Evolutionary conservation across 2,888 invertebrate species (phyloP), one percentile per base, ranked within the genome.

Genomic region (Dermolepida albohirtum): DNA sequence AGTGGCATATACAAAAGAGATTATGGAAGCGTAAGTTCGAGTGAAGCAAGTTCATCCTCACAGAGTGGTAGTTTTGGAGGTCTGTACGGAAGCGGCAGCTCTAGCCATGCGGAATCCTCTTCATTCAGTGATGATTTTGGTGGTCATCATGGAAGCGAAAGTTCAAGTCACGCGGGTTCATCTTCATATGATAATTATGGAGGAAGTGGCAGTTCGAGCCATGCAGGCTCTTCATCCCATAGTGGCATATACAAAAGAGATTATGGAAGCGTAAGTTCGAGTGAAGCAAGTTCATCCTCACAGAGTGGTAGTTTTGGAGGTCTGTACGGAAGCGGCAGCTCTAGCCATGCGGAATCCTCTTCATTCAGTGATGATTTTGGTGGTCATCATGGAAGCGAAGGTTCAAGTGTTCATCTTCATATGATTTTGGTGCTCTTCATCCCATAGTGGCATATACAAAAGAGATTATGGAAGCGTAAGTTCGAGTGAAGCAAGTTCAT

Each of bases 171-270:
- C 1, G 34, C 34, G 6, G 34, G 34, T 10, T 34, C 34, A 1
- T 34, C 34, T 5, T 14, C 47, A 8, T 12, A 14, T 0, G 7
- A 16, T 14, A 2, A 2, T 14, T 2, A 0, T 14, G 7, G 5
- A n/a, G 47, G 47, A 47, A 47, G 47, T 47, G 44, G 44, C 6
- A 44, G 44, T n/a, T 44, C 44, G 12, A 44, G 44, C 12, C 44
- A 44, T 14, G 44, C 44, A 5, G 44, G 44, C 6, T 44, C 44
- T 16, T 10, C 44, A n/a, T 44, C 52, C 4, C 14, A 34, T 14
- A 10, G 7, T 34, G 52, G 34, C 10, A 34, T 14, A 29, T 39
- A 29, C 1, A 1, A 4, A 5, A 34, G 34, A 11, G 39, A 14
- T 1, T 11, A 22, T 39, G 54, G 54, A 1, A 54, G 54, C 14